Conservation (phyloP, 2,888 invertebrate genomes). For the Desoria tigrina region DNA sequence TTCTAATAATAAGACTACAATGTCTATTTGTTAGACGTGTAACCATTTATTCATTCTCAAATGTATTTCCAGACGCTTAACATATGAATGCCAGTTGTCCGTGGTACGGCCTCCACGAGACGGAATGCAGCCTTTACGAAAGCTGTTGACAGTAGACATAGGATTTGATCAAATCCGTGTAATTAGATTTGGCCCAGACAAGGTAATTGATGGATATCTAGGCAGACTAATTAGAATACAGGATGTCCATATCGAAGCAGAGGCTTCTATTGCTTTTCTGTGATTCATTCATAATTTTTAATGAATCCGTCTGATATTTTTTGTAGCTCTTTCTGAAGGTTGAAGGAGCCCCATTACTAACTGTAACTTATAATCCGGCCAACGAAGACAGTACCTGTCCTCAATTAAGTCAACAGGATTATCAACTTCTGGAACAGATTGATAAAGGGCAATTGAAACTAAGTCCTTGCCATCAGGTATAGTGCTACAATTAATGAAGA, state of each 20-base stretch:
- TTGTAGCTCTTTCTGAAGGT: slow-evolving; percentile 42
- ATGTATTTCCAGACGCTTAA: slow-evolving; percentile 40
- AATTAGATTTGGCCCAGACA: slow-evolving; percentile 42
- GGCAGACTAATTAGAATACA: slow-evolving; percentile 2
- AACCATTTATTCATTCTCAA: no score
- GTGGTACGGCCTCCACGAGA: slow-evolving; percentile 8
- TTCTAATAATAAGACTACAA: slow-evolving; percentile 1
- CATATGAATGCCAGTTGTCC: slow-evolving; percentile 49
- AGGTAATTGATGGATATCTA: slow-evolving; percentile 25
- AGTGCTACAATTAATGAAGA: neutral
- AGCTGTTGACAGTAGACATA: slow-evolving; percentile 46
- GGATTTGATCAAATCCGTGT: slow-evolving; percentile 47
- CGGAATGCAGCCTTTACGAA: slow-evolving; percentile 26
- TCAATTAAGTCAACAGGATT: slow-evolving; percentile 33
- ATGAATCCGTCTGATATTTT: neutral
- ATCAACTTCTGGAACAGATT: slow-evolving; percentile 45
- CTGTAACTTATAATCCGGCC: slow-evolving; percentile 32
- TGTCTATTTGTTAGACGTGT: no score
- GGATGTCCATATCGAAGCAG: neutral
- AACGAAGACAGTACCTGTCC: slow-evolving; percentile 32
- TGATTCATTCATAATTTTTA: neutral
- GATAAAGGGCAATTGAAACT: slow-evolving; percentile 46
- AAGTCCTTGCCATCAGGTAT: slow-evolving; percentile 45
- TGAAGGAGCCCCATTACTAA: slow-evolving; percentile 46
- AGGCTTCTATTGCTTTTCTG: no score